These are phyloP conservation scores for Stenolophus ochropezus DNA, from an alignment of 2,888 invertebrate genomes.

Conservation along the genomic window DNA sequence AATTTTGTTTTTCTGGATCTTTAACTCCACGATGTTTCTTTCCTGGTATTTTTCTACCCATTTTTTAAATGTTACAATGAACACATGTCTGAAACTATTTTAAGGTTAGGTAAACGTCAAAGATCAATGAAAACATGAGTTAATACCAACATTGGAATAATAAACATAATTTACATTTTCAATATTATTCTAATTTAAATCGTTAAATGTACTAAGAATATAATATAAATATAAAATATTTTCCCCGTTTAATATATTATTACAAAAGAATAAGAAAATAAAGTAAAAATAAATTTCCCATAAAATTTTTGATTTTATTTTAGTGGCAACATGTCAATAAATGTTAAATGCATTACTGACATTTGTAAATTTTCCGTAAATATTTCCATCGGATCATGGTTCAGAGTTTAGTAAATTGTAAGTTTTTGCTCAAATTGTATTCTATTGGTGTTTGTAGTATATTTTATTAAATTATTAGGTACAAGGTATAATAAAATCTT, in stretches of 20 bases:
- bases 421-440: constrained; percentile 24
- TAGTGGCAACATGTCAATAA: background rate
- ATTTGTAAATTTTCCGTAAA: constrained; percentile 8
- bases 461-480: constrained; percentile 43
- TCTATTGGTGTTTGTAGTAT: constrained; percentile 31
- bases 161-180: no score
- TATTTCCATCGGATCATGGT: constrained; percentile 42
- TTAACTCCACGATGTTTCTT: constrained; percentile 87
- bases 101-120: background rate
- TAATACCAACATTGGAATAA: no score
- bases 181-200: no score
- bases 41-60: constrained; percentile 87
- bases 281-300: background rate
- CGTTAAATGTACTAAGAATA: no score
- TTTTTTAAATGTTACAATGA: constrained; percentile 48
- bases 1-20: constrained; percentile 84
- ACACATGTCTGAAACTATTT: background rate
- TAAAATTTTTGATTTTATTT: background rate
- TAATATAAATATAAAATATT: no score
- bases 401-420: constrained; percentile 54
- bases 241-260: no score
- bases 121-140: no score
- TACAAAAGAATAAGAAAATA: no score
- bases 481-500: constrained; percentile 36
- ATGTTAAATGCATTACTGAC: constrained; percentile 16